Percentiles rank a stretch among this genome's conserved stretches.
These are phyloP conservation scores for Oscheius sp. DNA, from an alignment of 1,140 invertebrate species.

Conservation along the genomic window DNA sequence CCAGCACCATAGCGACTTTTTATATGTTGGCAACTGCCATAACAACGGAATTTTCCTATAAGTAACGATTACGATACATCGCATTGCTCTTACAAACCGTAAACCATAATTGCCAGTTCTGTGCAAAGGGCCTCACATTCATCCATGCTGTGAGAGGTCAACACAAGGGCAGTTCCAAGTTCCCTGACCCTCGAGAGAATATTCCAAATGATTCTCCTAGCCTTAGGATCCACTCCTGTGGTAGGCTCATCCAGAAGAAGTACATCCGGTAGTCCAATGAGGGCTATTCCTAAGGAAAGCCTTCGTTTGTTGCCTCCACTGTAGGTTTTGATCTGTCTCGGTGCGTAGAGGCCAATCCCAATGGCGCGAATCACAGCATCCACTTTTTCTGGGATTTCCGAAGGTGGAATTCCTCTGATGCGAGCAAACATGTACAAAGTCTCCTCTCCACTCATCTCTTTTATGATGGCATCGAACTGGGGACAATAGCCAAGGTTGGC, in stretches of 20 bases:
- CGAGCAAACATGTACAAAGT: constrained; percentile 66
- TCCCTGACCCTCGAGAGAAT: constrained; percentile 55
- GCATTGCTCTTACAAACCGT: constrained; percentile 61
- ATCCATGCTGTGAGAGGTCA: constrained; percentile 61
- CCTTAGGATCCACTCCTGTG: constrained; percentile 67
- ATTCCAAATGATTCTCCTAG: constrained; percentile 67
- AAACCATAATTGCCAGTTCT: constrained; percentile 62
- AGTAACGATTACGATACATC: background rate
- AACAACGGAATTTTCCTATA: constrained; percentile 67
- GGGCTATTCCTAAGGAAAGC: constrained; percentile 65
- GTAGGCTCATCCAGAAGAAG: constrained; percentile 55
- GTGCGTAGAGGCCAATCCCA: constrained; percentile 48
- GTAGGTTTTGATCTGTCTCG: constrained; percentile 53
- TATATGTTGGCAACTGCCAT: constrained; percentile 72
- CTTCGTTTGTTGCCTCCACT: constrained; percentile 70
- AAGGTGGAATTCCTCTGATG: constrained; percentile 46
- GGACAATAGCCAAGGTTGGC: constrained; percentile 67
- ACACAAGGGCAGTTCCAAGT: constrained; percentile 47
- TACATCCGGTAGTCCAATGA: constrained; percentile 51
- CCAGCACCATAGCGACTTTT: constrained; percentile 76
- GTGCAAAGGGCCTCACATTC: constrained; percentile 61
- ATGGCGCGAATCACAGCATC: constrained; percentile 49
- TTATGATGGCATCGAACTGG: constrained; percentile 75
- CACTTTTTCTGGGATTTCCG: constrained; percentile 37
- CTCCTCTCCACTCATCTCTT: constrained; percentile 76